phyloP scores from a whole-genome alignment of 2,113 vertebrate genomes.

The Lagenorhynchus albirostris region DNA sequence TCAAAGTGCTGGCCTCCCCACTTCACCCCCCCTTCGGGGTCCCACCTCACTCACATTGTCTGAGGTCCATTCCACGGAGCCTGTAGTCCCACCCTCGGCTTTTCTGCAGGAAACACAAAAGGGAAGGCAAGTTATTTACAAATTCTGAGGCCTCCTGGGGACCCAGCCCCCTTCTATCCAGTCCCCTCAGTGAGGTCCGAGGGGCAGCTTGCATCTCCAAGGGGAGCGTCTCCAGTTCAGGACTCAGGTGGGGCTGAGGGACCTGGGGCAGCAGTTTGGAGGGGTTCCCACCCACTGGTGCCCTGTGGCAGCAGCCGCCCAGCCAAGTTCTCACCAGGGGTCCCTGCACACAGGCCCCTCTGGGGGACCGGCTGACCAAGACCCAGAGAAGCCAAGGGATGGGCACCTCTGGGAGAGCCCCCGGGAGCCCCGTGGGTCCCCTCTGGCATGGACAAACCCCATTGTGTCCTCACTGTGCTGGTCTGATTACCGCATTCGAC shows the following conservation, averaged over 20 bases:
- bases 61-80: slow-evolving; percentile 89
- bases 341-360: not conserved
- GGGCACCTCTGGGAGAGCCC: not conserved
- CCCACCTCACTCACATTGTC: slow-evolving; percentile 85
- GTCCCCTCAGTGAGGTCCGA: not conserved
- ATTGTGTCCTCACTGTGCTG: not conserved
- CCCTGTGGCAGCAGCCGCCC: not conserved
- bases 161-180: not conserved
- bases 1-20: not conserved
- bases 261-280: not conserved
- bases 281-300: not conserved
- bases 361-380: not conserved
- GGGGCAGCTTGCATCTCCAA: not conserved
- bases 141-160: not conserved
- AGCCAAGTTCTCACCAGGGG: not conserved
- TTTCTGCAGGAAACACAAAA: slow-evolving; percentile 81
- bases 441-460: not conserved
- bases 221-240: not conserved
- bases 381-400: not conserved
- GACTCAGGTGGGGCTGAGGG: not conserved
- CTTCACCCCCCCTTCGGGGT: rapidly evolving
- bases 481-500: not conserved
- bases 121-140: not conserved
- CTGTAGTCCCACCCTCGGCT: slow-evolving; percentile 85
- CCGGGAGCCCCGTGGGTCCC: not conserved